phyloP scores from a whole-genome alignment of 2,797 vertebrate species.

The Lerista edwardsae region DNA sequence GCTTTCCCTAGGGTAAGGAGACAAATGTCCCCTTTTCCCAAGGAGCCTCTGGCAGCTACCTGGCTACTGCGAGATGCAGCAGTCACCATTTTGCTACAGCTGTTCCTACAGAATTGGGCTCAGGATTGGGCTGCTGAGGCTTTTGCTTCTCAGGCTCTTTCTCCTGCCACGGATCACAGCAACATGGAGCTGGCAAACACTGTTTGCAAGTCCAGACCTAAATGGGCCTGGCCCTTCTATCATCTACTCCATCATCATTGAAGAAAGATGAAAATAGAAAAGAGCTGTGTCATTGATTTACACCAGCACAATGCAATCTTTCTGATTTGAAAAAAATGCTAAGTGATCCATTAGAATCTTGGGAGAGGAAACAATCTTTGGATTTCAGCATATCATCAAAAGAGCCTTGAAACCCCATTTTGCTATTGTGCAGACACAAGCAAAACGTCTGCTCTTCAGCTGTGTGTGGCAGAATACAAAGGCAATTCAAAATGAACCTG shows the following conservation, averaged over 20 bases:
- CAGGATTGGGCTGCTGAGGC: too few relatives aligned
- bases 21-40: too few relatives aligned
- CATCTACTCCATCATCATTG: constrained; percentile 23
- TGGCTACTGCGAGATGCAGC: too few relatives aligned
- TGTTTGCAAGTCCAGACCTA: not conserved
- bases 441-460: constrained; percentile 18
- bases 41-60: too few relatives aligned
- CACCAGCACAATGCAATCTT: not conserved
- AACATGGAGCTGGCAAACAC: not conserved
- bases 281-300: constrained; percentile 10
- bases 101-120: too few relatives aligned
- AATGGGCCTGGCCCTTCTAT: not conserved
- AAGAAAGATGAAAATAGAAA: constrained; percentile 4
- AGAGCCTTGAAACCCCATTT: not conserved
- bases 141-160: not conserved
- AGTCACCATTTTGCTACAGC: too few relatives aligned
- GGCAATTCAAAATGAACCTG: constrained; percentile 27
- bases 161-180: not conserved
- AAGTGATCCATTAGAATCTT: not conserved
- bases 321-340: not conserved
- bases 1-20: too few relatives aligned
- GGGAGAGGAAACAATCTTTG: not conserved
- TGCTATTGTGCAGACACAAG: not conserved
- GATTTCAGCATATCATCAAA: constrained; percentile 13
- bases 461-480: constrained; percentile 21